Base-by-base conservation (phyloP, 2,113 vertebrate genomes). In the Mormyrus iriodes region DNA sequence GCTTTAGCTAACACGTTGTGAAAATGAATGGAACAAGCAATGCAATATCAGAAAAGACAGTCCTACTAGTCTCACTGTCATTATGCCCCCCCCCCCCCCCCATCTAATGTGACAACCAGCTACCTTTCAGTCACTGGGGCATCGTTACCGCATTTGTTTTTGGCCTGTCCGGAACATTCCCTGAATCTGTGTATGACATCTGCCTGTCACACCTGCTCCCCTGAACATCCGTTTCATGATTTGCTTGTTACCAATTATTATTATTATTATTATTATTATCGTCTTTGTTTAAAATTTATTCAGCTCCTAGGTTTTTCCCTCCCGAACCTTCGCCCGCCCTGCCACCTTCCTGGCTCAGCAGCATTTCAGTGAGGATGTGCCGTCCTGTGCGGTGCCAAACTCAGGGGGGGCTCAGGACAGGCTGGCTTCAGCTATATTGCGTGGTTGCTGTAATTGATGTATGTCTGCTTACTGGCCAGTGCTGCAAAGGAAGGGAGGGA, bases 401-500 rank as follows among this genome's bases (percentile, higher is more conserved):
- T 48, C 44, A 35, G 82, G 88, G 55, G 84, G 55, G 84, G 89
- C 4, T 10, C 10, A 2, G 12, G 27, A 31, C 13, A 31, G 91
- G 85, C 89, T 87, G 88, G 90, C 90, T 84, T 90, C 92, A 69
- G 86, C 95, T 98, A 99, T 96, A 99, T 97, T 35, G 98, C 98
- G 49, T 99, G 98, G 96, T 99, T 99, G 96, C 97, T 99, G 93
- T 99, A 99, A 96, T 97, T 98, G 96, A 99, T 98, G 88, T 99
- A 99, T 90, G 98, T 99, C 95, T 99, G 98, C 93, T 98, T 99
- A 94, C 97, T 97, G 15, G 97, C 95, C 95, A 98, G 96, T 48
- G 94, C 98, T 99, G 95, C 87, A 92, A 92, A 90, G 93, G 91
- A 94, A 58, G 17, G 86, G 58, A 86, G 94, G 93, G 53, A 93